Evolutionary conservation across 2,888 invertebrate species (phyloP).

Genomic region (Seira ritae): DNA sequence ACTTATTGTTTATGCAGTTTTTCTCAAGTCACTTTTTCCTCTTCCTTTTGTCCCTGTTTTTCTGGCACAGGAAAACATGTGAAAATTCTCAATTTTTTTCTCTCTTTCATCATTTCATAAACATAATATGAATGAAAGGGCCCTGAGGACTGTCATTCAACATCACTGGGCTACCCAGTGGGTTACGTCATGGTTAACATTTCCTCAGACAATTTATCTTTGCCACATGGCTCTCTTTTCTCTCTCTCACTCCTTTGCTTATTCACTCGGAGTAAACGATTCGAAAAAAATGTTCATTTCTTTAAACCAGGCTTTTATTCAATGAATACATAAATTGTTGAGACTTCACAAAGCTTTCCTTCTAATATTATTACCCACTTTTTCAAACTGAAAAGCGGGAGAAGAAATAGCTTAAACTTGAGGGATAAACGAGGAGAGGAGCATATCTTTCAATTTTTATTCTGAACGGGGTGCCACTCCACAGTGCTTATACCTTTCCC

Average conservation of each 20-base stretch:
- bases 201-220: conserved; percentile 67
- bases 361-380: conserved; percentile 59
- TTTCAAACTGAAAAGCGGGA: conserved; percentile 17
- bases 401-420: not conserved
- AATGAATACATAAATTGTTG: conserved; percentile 55
- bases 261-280: conserved; percentile 59
- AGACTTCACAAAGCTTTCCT: conserved; percentile 51
- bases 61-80: conserved; percentile 50
- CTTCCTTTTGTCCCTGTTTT: conserved; percentile 25
- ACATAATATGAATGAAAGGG: conserved; percentile 59
- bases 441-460: conserved; percentile 28
- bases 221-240: conserved; percentile 60
- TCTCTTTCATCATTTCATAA: conserved; percentile 49
- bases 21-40: conserved; percentile 34
- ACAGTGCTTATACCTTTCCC: not conserved
- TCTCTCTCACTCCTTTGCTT: conserved; percentile 33
- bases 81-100: conserved; percentile 46
- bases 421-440: conserved; percentile 24
- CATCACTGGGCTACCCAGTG: conserved; percentile 65
- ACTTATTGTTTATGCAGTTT: conserved; percentile 18
- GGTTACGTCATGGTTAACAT: conserved; percentile 66
- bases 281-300: conserved; percentile 56
- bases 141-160: conserved; percentile 66
- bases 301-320: conserved; percentile 45
- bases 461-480: not conserved